Evolutionary conservation across 2,797 vertebrate genomes (phyloP).

Genomic region (Parambassis ranga): DNA sequence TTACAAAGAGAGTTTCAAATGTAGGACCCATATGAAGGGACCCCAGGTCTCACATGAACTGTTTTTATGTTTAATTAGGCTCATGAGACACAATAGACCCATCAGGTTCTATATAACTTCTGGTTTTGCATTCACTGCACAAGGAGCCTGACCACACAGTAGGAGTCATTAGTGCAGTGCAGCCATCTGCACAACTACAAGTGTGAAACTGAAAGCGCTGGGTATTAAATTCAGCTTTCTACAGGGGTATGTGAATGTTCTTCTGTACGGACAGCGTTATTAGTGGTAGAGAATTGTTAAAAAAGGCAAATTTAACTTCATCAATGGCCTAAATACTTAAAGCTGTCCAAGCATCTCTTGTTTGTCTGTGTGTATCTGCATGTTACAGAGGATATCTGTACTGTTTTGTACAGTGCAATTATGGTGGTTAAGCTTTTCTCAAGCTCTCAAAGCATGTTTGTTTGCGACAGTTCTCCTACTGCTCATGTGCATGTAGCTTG

Average conservation of each 20-base stretch:
- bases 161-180: conserved; percentile 49
- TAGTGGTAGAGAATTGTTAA: conserved; percentile 13
- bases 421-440: no score
- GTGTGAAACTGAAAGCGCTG: conserved; percentile 19
- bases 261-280: no score
- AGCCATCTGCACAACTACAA: conserved; percentile 37
- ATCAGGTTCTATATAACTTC: conserved; percentile 19
- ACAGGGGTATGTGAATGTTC: conserved; percentile 1
- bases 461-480: no score
- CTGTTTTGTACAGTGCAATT: no score
- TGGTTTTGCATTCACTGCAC: conserved; percentile 42
- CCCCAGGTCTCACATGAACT: neutral
- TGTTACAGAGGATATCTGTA: no score
- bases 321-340: no score
- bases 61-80: conserved; percentile 29
- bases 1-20: neutral
- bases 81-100: conserved; percentile 17
- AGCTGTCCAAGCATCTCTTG: no score
- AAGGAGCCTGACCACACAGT: conserved; percentile 24
- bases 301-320: conserved; percentile 7
- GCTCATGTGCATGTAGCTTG: no score
- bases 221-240: neutral
- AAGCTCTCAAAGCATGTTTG: no score
- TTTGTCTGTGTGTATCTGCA: no score
- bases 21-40: neutral